Evolutionary conservation across 2,888 invertebrate species (phyloP).

Genomic region (Drosophila buzzatii): DNA sequence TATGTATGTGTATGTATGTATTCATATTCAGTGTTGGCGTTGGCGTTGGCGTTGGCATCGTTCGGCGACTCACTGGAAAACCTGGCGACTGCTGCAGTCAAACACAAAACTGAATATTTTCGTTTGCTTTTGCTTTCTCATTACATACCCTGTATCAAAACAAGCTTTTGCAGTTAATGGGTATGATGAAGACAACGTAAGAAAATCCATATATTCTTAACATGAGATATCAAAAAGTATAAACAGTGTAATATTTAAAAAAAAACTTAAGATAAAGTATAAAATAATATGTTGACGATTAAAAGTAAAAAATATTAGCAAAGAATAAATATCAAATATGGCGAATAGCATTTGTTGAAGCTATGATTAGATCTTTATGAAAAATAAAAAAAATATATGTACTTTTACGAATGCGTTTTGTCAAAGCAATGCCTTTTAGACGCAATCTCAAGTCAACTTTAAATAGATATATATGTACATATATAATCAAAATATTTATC

Average conservation of each 20-base stretch:
- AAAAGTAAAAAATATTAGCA: too few relatives aligned
- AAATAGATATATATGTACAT: neutral
- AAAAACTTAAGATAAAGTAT: too few relatives aligned
- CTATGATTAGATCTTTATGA: too few relatives aligned
- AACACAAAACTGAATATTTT: slow-evolving; percentile 3
- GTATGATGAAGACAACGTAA: neutral
- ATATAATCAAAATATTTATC: neutral
- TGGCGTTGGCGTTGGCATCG: slow-evolving; percentile 1
- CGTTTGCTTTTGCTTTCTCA: slow-evolving; percentile 23
- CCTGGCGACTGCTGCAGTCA: slow-evolving; percentile 1
- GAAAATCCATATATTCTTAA: too few relatives aligned
- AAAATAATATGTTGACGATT: neutral
- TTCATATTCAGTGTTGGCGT: slow-evolving; percentile 5
- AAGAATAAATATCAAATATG: too few relatives aligned
- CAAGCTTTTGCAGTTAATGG: too few relatives aligned
- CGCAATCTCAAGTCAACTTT: neutral
- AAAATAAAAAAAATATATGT: neutral
- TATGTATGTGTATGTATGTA: neutral
- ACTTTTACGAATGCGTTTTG: neutral
- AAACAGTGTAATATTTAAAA: too few relatives aligned
- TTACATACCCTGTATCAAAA: slow-evolving; percentile 1
- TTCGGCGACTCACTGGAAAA: slow-evolving; percentile 23
- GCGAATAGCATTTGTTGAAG: too few relatives aligned
- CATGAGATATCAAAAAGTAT: neutral
- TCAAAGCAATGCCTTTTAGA: too few relatives aligned